Evolutionary conservation across 2,888 invertebrate genomes (phyloP).

Genomic region (Tinea trinotella): DNA sequence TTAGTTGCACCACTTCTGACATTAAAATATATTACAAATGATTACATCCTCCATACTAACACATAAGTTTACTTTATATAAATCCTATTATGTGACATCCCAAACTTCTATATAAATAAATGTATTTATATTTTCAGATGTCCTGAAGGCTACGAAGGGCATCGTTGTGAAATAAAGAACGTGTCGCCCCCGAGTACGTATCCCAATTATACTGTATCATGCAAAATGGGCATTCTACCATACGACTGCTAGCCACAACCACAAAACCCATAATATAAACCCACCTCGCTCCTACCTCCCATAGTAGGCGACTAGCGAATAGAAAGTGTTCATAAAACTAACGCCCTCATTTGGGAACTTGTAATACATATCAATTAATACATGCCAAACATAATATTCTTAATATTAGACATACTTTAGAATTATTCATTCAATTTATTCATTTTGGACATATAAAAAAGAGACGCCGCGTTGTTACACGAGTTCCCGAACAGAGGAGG

Average conservation of each 20-base stretch:
- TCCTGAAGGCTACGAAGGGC: slow-evolving; percentile 84
- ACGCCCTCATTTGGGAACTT: not conserved
- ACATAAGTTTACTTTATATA: too few relatives aligned
- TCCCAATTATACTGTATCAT: slow-evolving; percentile 81
- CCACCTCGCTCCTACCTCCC: slow-evolving; percentile 45
- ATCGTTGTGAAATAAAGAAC: slow-evolving; percentile 86
- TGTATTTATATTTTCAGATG: slow-evolving; percentile 72
- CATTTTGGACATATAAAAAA: not conserved
- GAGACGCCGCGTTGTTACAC: not conserved
- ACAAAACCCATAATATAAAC: too few relatives aligned
- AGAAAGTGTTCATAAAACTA: slow-evolving; percentile 5
- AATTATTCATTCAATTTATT: too few relatives aligned
- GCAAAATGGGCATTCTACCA: slow-evolving; percentile 85
- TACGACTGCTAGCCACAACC: slow-evolving; percentile 78
- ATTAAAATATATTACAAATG: too few relatives aligned
- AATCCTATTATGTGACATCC: too few relatives aligned
- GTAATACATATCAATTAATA: too few relatives aligned
- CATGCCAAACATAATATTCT: too few relatives aligned
- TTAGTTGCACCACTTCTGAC: slow-evolving; percentile 66
- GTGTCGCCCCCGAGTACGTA: slow-evolving; percentile 84
- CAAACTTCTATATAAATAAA: too few relatives aligned
- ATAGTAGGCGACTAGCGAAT: not conserved
- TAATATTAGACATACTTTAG: too few relatives aligned
- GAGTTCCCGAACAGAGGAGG: not conserved
- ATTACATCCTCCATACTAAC: too few relatives aligned